Evolutionary conservation across 1,140 invertebrate genomes (phyloP).

Genomic region (Megathymus violae): DNA sequence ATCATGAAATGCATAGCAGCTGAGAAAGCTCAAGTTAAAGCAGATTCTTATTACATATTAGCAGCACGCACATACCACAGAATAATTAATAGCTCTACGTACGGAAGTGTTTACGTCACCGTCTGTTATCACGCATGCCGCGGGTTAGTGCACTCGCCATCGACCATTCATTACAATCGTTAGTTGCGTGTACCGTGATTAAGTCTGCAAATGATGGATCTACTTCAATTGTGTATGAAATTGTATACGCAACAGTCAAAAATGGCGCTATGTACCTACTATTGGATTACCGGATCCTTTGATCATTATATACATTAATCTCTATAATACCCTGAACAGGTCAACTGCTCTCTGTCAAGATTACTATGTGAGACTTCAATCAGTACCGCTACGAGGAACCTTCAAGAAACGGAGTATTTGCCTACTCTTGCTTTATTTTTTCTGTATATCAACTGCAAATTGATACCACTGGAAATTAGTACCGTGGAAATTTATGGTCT

Average conservation of each 20-base stretch:
- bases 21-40: conserved; percentile 22
- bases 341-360: not conserved
- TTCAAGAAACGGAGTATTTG: too few species aligned
- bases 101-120: conserved; percentile 23
- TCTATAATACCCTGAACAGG: not conserved
- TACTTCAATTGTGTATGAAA: conserved; percentile 4
- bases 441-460: too few species aligned
- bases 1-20: conserved; percentile 6
- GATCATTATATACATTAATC: not conserved
- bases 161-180: conserved; percentile 21
- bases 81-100: not conserved
- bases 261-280: conserved; percentile 1
- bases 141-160: conserved; percentile 8
- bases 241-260: conserved; percentile 1
- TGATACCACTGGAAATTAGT: too few species aligned
- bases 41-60: conserved; percentile 15
- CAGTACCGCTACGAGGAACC: too few species aligned
- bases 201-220: not conserved
- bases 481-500: too few species aligned
- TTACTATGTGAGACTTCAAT: too few species aligned
- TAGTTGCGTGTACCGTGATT: conserved; percentile 19
- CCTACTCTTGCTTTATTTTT: too few species aligned
- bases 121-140: conserved; percentile 8
- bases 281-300: not conserved
- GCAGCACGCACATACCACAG: not conserved